Conservation (phyloP, 2,113 vertebrate species). For the Oceanites oceanicus region DNA sequence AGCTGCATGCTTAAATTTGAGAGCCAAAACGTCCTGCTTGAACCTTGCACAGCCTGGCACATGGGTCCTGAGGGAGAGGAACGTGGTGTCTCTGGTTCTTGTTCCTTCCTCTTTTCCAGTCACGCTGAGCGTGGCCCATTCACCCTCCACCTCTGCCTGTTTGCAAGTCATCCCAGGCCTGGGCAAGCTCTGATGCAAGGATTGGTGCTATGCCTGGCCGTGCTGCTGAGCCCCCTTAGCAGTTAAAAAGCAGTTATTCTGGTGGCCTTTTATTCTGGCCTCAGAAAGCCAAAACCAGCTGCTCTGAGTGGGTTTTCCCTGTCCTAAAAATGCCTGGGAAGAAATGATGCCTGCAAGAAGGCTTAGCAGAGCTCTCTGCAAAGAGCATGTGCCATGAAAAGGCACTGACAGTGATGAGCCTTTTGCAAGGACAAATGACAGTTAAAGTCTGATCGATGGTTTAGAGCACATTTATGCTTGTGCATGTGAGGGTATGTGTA, state of each 20-base stretch:
- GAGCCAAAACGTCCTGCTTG: fast-evolving
- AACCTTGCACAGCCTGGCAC: background rate
- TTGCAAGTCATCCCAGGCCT: background rate
- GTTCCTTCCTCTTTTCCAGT: background rate
- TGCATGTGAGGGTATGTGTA: background rate
- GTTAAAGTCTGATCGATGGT: background rate
- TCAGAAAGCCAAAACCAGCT: background rate
- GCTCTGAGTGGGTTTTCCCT: background rate
- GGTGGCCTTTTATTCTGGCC: background rate
- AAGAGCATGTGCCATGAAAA: background rate
- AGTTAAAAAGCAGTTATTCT: background rate
- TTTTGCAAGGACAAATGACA: background rate
- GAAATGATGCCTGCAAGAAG: background rate
- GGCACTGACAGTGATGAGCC: background rate
- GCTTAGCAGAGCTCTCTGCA: background rate
- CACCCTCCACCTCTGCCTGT: background rate
- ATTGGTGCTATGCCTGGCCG: background rate
- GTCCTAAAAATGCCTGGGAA: background rate
- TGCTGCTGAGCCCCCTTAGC: background rate
- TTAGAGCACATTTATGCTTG: background rate
- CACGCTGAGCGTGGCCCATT: background rate
- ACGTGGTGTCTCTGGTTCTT: fast-evolving
- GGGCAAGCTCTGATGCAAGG: background rate
- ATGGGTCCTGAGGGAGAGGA: background rate
- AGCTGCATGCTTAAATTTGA: background rate